Conservation (phyloP, 2,888 invertebrate genomes). For the Campaea margaritaria region DNA sequence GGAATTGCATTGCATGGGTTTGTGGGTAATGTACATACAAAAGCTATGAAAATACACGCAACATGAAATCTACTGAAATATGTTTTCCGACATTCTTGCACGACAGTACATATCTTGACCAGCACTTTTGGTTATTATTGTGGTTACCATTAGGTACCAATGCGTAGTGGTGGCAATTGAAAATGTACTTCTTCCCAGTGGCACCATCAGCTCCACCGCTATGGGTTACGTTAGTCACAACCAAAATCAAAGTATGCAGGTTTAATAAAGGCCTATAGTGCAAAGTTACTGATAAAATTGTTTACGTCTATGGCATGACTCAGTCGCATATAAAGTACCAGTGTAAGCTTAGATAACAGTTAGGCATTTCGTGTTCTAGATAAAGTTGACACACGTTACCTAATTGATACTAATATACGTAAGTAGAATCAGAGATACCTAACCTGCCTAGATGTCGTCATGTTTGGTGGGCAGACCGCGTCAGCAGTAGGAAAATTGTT, state of each 20-base stretch:
- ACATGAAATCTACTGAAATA: too few species aligned
- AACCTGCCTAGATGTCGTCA: constrained; percentile 30
- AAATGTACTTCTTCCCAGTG: too few species aligned
- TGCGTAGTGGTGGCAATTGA: too few species aligned
- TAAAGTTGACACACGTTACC: constrained; percentile 34
- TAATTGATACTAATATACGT: constrained; percentile 37
- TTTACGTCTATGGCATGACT: constrained; percentile 11
- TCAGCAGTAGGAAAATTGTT: constrained; percentile 20
- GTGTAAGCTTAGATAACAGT: constrained; percentile 10
- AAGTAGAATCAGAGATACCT: neutral
- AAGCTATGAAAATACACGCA: neutral
- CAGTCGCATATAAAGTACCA: neutral
- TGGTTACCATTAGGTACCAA: too few species aligned
- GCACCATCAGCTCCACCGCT: too few species aligned
- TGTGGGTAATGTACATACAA: constrained; percentile 15
- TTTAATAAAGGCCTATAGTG: too few species aligned
- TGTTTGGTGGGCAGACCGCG: constrained; percentile 28
- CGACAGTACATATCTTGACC: too few species aligned
- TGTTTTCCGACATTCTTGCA: too few species aligned
- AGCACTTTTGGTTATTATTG: too few species aligned
- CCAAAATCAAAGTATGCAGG: too few species aligned
- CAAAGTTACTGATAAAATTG: constrained; percentile 2
- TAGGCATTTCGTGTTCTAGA: constrained; percentile 34
- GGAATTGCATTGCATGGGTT: constrained; percentile 20
- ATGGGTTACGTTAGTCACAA: too few species aligned